Evolutionary conservation across 2,797 vertebrate genomes (phyloP).

Genomic region (Neosilurus hyrtlii): DNA sequence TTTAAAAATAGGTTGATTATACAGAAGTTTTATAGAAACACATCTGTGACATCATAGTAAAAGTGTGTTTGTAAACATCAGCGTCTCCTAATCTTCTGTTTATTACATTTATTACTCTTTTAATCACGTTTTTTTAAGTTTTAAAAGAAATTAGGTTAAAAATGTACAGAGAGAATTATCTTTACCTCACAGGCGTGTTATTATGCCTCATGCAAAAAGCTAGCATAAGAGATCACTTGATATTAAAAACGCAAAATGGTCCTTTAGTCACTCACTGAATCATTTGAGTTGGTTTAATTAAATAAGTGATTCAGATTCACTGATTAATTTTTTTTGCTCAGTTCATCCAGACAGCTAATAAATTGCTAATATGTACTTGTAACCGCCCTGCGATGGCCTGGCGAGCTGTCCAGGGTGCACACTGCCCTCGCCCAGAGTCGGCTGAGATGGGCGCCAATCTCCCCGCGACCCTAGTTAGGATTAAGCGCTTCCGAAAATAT

Average conservation of each 20-base stretch:
- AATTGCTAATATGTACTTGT: too few species aligned
- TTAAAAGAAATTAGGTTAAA: background rate
- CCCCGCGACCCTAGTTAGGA: too few species aligned
- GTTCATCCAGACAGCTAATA: too few species aligned
- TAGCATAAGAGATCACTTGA: background rate
- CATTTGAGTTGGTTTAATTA: background rate
- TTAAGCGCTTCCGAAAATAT: too few species aligned
- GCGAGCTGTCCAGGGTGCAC: too few species aligned
- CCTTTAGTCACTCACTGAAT: background rate
- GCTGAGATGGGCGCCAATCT: too few species aligned
- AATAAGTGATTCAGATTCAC: constrained; percentile 3
- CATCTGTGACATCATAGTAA: background rate
- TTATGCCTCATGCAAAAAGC: background rate
- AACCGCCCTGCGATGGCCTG: too few species aligned
- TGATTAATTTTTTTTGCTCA: background rate
- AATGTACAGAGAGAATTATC: background rate
- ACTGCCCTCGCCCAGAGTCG: too few species aligned
- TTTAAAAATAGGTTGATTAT: background rate
- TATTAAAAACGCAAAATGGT: background rate
- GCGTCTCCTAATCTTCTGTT: background rate
- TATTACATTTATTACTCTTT: background rate
- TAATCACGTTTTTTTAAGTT: background rate
- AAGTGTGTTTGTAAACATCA: background rate
- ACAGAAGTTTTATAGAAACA: background rate
- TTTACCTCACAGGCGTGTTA: background rate